These are phyloP conservation scores for Montifringilla adamsi DNA, from an alignment of 2,113 vertebrate species.

Conservation along the genomic window DNA sequence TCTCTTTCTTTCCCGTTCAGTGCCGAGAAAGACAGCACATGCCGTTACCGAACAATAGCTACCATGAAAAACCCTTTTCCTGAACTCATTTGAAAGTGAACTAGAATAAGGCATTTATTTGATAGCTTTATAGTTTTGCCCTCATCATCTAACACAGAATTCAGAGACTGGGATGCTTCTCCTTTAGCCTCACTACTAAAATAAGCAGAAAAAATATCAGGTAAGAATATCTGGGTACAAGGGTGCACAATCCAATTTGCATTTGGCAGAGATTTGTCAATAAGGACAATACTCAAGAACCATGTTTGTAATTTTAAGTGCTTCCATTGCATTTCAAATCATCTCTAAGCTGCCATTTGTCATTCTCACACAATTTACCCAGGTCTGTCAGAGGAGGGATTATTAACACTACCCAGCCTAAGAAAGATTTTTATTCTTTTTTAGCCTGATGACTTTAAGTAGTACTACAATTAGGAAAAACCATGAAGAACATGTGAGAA, in stretches of 20 bases:
- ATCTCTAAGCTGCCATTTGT: neutral
- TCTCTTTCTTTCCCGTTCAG: slow-evolving; percentile 10
- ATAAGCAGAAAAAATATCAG: neutral
- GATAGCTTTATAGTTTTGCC: neutral
- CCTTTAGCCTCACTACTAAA: neutral
- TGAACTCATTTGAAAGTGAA: neutral
- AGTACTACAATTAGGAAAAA: neutral
- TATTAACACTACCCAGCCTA: neutral
- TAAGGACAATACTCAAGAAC: neutral
- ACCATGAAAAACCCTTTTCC: neutral
- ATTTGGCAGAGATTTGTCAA: neutral
- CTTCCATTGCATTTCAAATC: neutral
- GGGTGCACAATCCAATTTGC: neutral
- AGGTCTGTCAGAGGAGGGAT: neutral
- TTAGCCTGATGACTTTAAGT: neutral
- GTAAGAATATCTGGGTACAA: neutral
- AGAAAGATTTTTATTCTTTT: neutral
- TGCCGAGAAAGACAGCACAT: neutral
- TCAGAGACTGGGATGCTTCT: neutral
- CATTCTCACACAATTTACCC: slow-evolving; percentile 3
- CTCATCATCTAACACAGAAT: neutral
- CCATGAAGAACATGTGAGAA: neutral
- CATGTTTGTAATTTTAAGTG: neutral
- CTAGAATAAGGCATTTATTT: neutral
- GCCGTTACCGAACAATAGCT: neutral